A percentile compares a stretch with the other conserved stretches of the same genome.
These are phyloP conservation scores for Staurois parvus DNA, from an alignment of 2,797 vertebrate species.

Conservation along the genomic window DNA sequence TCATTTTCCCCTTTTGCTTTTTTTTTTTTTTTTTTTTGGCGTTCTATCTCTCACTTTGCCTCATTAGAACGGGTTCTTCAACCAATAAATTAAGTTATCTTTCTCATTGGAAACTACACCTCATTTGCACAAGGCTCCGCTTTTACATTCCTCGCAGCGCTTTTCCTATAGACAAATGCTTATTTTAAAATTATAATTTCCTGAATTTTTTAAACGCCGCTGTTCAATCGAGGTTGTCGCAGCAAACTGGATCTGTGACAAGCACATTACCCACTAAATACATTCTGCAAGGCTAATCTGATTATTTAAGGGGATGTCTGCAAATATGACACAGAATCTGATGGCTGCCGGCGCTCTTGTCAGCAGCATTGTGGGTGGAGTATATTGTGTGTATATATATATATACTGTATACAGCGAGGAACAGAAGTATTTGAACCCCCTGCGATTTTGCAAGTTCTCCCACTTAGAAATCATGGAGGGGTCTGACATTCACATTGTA, in stretches of 20 bases:
- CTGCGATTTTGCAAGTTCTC: no score
- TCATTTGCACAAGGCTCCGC: conserved; percentile 21
- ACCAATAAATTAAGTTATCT: background rate
- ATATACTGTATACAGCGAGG: no score
- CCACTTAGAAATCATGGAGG: no score
- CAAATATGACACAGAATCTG: conserved; percentile 32
- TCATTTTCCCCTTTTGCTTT: background rate
- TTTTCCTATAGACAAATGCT: conserved; percentile 35
- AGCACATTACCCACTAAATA: conserved; percentile 29
- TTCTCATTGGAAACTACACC: conserved; percentile 14
- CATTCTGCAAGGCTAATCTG: conserved; percentile 41
- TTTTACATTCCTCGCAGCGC: conserved; percentile 7
- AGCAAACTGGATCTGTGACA: conserved; percentile 37
- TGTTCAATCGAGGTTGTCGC: conserved; percentile 32
- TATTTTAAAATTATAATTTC: conserved; percentile 46
- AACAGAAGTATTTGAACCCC: no score
- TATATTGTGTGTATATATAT: no score
- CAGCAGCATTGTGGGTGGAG: background rate
- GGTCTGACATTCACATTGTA: no score
- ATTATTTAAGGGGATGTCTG: conserved; percentile 41
- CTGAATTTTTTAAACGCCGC: conserved; percentile 42
- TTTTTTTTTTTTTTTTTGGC: background rate
- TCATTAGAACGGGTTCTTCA: background rate
- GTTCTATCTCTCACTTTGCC: background rate
- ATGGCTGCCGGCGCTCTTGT: background rate